phyloP scores from a whole-genome alignment of 1,140 invertebrate genomes.

The Brachionus plicatilis region DNA sequence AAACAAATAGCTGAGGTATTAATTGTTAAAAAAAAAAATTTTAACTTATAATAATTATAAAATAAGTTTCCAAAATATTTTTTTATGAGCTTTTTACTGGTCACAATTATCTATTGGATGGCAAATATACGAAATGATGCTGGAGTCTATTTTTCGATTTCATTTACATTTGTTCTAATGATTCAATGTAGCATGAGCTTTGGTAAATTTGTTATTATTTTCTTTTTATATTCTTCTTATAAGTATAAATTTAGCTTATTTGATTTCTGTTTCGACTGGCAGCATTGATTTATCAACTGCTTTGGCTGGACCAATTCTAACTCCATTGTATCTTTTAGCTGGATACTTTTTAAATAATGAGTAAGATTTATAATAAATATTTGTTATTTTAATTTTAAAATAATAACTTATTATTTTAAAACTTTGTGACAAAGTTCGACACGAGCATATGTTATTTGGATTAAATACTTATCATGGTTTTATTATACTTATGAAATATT shows the following conservation, averaged over 20 bases:
- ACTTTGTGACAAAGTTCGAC: conserved; percentile 37
- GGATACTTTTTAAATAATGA: conserved; percentile 85
- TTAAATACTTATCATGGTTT: conserved; percentile 40
- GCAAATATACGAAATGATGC: conserved; percentile 4
- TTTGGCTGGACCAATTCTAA: conserved; percentile 79
- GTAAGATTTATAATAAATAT: background rate
- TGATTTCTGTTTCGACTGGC: background rate
- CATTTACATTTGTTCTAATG: background rate
- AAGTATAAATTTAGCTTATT: background rate
- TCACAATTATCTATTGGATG: conserved; percentile 39
- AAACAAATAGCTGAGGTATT: conserved; percentile 3
- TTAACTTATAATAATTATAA: background rate
- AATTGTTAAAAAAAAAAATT: background rate
- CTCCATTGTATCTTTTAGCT: conserved; percentile 86
- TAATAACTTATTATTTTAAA: too few species aligned
- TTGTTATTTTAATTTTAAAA: background rate
- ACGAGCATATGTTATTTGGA: conserved; percentile 19
- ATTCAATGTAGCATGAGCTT: background rate
- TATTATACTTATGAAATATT: conserved; percentile 23
- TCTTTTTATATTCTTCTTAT: background rate
- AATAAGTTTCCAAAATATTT: conserved; percentile 44
- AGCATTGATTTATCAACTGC: conserved; percentile 63
- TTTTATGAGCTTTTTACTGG: background rate
- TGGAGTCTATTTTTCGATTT: background rate
- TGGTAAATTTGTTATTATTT: background rate